Conservation (phyloP, 2,113 vertebrate genomes). For the Ramphastos sulfuratus region DNA sequence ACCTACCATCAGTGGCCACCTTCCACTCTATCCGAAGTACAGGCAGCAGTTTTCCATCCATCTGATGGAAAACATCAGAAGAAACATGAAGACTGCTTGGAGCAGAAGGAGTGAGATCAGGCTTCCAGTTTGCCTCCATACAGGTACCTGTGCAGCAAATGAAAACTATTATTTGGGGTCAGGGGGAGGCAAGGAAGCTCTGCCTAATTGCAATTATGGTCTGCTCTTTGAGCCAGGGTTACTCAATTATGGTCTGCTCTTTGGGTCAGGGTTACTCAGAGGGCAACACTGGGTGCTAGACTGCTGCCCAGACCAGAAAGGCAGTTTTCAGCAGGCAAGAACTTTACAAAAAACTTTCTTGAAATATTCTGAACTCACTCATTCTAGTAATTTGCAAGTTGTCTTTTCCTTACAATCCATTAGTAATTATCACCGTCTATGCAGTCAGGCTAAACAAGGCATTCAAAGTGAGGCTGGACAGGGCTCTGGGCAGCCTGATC, state of each 20-base stretch:
- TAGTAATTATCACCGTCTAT: background rate
- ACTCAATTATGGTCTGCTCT: background rate
- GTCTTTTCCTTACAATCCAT: background rate
- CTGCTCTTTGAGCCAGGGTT: background rate
- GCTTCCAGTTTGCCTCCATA: slow-evolving; percentile 74
- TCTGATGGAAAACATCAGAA: background rate
- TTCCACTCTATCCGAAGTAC: slow-evolving; percentile 73
- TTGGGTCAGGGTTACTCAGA: background rate
- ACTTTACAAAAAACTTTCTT: background rate
- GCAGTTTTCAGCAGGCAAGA: background rate
- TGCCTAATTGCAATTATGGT: background rate
- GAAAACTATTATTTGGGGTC: background rate
- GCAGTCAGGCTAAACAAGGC: background rate
- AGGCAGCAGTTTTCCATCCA: slow-evolving; percentile 55
- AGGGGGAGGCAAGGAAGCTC: background rate
- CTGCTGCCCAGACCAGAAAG: background rate
- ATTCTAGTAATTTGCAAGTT: background rate
- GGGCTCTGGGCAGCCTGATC: too few relatives aligned
- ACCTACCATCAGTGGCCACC: slow-evolving; percentile 75
- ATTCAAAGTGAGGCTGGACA: background rate
- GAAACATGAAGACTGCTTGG: slow-evolving; percentile 66
- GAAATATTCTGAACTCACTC: background rate
- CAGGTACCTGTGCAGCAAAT: slow-evolving; percentile 71
- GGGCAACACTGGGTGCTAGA: background rate
- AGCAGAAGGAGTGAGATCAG: slow-evolving; percentile 65